Percentiles rank a stretch among this genome's conserved stretches.
Evolutionary conservation across 2,113 vertebrate genomes (phyloP).

Genomic region (Danionella cerebrum): DNA sequence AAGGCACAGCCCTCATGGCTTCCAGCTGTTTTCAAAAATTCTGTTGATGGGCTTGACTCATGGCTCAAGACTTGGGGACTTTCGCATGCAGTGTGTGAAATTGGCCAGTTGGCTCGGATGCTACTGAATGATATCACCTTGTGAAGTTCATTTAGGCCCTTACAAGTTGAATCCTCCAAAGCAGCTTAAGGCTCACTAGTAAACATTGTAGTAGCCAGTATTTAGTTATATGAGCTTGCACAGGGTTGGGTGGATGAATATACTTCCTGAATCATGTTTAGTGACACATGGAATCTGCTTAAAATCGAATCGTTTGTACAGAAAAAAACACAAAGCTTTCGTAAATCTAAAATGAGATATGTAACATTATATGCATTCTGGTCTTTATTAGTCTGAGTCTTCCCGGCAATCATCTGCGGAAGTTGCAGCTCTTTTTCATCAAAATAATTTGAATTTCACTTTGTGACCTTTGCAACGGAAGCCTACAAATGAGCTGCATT

Average conservation of each 20-base stretch:
- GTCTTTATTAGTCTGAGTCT: too few relatives aligned
- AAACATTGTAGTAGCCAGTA: neutral
- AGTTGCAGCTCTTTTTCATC: too few relatives aligned
- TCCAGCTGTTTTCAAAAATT: constrained; percentile 55
- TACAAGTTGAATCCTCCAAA: constrained; percentile 3
- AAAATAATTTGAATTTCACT: too few relatives aligned
- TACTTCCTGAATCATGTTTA: neutral
- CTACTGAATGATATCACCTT: constrained; percentile 59
- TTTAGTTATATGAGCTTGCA: constrained; percentile 13
- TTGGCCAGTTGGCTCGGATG: constrained; percentile 61
- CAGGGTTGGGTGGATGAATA: neutral
- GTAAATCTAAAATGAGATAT: too few relatives aligned
- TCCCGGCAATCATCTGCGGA: too few relatives aligned
- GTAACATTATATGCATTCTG: constrained; percentile 3
- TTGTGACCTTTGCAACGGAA: too few relatives aligned
- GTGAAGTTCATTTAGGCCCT: constrained; percentile 51
- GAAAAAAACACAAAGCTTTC: too few relatives aligned
- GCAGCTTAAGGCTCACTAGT: constrained; percentile 19
- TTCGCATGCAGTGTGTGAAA: constrained; percentile 43
- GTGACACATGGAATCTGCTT: neutral
- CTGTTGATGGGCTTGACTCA: constrained; percentile 51
- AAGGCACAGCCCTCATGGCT: constrained; percentile 54
- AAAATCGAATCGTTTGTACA: neutral
- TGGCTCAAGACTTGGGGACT: constrained; percentile 33
- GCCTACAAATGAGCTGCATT: too few relatives aligned